Base-by-base conservation (phyloP, 2,113 vertebrate species). In the Zosterops pallidus region DNA sequence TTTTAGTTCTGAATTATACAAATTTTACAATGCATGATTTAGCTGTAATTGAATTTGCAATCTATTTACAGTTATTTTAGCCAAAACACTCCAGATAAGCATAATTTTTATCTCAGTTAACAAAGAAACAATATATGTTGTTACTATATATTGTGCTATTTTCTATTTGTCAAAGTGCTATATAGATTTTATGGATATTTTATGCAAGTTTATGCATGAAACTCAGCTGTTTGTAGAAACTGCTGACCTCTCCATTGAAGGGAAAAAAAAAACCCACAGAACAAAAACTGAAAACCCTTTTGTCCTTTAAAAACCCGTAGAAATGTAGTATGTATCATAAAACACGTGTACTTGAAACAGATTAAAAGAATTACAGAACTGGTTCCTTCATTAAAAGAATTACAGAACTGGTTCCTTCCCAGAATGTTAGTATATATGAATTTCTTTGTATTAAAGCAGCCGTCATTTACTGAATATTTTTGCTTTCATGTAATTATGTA, bases 141-240 rank as follows among this genome's bases (percentile, higher is more conserved):
- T 88, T 86, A 82, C 44, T 92, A 83, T 65, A 83, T 93, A 92
- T 95, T 79, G n/a, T 84, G n/a, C 13, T 93, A 72, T 80, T 94
- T 96, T 96, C 44, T 90, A 31, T 88, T 93, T 95, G 57, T 90
- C 89, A 74, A 94, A 92, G 64, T 79, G 47, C 26, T 77, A 56
- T 82, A 96, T 86, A 92, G 91, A 90, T 95, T 93, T 95, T 92
- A 95, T 90, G 96, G 92, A 70, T 93, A 94, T 95, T 88, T 95
- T 94, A 94, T 94, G 94, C 63, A 74, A 94, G 91, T 87, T 88
- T 92, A 91, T 94, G 89, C 60, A 49, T 93, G 89, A 94, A 94
- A 93, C 71, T 84, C 87, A 90, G 63, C 75, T 79, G 50, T 96
- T 95, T 92, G 82, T 84, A 90, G 86, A 94, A 93, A 90, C 49